Base-by-base conservation (phyloP, 2,797 vertebrate species). In the Galagoides demidoff region DNA sequence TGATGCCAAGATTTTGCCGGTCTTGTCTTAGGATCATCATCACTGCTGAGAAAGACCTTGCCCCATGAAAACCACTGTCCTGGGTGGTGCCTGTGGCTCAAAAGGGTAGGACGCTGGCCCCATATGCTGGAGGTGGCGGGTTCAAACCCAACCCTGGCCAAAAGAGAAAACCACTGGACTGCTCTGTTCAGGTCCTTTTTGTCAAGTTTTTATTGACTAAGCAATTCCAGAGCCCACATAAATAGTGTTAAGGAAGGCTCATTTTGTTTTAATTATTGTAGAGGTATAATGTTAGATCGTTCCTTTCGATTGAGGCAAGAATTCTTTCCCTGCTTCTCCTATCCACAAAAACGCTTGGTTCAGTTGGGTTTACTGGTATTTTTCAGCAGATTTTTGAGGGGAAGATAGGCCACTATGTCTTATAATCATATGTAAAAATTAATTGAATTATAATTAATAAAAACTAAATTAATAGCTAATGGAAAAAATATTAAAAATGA, bases 281-380 rank as follows among this genome's bases (percentile, higher is more conserved):
- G 81, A 45, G 23, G 25, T 34, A 0, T 37, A 45, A 70, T n/a
- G 3, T 78, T 92, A 73, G 17, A 31, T 2, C 11, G 43, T 76
- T 85, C 22, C 31, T 90, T 81, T 70, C 14, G n/a, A 63, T 83
- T 84, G 86, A 87, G 81, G 22, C 12, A 70, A 95, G 74, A 89
- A 86, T 87, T 25, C 31, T 84, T 90, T 89, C 77, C 37, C 5
- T 34, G n/a, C 27, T 78, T 86, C n/a, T 89, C 2, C 49, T 89
- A 57, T 14, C 8, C 57, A 49, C 13, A 71, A 66, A 84, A 74
- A 49, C 14, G 55, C 13, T 39, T 57, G 55, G 19, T 29, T 4
- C 70, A 66, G 49, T 31, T 29, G 22, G 27, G 22, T 73, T 92
- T 76, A 25, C 63, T 39, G 59, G 34, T 13, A 52, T 1, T 0